Percentiles rank a stretch among this genome's conserved stretches.
Conservation (phyloP, 2,888 invertebrate genomes). For the Lepas anatifera region DNA sequence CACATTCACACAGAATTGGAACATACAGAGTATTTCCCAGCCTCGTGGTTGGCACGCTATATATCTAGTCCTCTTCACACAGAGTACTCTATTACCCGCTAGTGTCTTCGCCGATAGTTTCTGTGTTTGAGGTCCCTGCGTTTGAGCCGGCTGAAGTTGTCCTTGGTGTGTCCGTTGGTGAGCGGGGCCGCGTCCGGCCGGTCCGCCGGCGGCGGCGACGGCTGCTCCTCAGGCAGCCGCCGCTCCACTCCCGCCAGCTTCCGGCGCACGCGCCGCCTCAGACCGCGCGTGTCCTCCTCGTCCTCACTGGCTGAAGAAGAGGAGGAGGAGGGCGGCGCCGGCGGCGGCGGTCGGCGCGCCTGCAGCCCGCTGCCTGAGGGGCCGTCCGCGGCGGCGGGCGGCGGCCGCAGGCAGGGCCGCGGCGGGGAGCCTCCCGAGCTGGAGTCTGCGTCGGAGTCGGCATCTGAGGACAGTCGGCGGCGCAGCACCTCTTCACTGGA, state of each 20-base stretch:
- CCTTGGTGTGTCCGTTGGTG: slow-evolving; percentile 4
- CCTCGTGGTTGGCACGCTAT: no score
- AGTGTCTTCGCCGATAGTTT: neutral
- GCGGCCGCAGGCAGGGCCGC: neutral
- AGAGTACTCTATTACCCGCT: no score
- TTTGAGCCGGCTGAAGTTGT: neutral
- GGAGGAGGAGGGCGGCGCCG: neutral
- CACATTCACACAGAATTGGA: no score
- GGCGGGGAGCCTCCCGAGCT: neutral
- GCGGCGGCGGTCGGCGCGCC: neutral
- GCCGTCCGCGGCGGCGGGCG: neutral
- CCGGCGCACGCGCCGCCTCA: neutral
- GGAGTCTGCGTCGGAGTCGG: neutral
- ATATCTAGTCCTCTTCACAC: no score
- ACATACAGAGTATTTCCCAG: no score
- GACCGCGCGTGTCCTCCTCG: neutral
- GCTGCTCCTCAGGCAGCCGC: neutral
- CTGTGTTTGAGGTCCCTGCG: neutral
- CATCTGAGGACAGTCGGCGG: neutral
- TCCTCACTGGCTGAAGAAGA: neutral
- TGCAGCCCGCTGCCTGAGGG: neutral
- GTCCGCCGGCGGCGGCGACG: neutral
- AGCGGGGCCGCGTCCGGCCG: neutral
- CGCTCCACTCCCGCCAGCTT: neutral
- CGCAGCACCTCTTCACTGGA: neutral